These are phyloP conservation scores for Tretioscincus oriximinensis DNA, from an alignment of 2,113 vertebrate genomes.

Conservation along the genomic window DNA sequence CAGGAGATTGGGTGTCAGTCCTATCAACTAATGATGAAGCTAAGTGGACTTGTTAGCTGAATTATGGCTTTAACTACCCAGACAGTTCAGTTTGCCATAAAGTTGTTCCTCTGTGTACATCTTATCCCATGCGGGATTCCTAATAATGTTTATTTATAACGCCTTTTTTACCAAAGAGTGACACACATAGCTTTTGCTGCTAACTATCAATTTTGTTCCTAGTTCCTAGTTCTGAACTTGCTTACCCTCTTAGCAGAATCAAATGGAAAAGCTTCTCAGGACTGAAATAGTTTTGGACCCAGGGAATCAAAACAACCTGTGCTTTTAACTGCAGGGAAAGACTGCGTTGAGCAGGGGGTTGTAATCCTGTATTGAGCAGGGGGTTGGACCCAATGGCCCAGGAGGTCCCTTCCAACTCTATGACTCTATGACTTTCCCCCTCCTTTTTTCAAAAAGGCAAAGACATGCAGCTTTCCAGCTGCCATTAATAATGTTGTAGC, in stretches of 20 bases:
- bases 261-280: neutral
- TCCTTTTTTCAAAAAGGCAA: too few relatives aligned
- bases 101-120: neutral
- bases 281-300: neutral
- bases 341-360: too few relatives aligned
- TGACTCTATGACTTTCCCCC: too few relatives aligned
- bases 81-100: neutral
- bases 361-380: too few relatives aligned
- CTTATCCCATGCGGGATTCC: neutral
- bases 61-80: neutral
- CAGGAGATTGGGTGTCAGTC: neutral
- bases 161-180: too few relatives aligned
- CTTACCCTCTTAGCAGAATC: neutral
- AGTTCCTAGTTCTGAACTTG: neutral
- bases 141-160: neutral
- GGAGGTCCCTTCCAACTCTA: too few relatives aligned
- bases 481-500: neutral
- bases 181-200: too few relatives aligned
- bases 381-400: too few relatives aligned
- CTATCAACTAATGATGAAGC: neutral
- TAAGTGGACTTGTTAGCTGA: neutral
- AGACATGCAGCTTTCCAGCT: neutral
- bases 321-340: neutral
- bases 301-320: neutral
- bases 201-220: neutral